phyloP scores from a whole-genome alignment of 1,140 invertebrate species.

The Pseudomyrmex dendroicus region DNA sequence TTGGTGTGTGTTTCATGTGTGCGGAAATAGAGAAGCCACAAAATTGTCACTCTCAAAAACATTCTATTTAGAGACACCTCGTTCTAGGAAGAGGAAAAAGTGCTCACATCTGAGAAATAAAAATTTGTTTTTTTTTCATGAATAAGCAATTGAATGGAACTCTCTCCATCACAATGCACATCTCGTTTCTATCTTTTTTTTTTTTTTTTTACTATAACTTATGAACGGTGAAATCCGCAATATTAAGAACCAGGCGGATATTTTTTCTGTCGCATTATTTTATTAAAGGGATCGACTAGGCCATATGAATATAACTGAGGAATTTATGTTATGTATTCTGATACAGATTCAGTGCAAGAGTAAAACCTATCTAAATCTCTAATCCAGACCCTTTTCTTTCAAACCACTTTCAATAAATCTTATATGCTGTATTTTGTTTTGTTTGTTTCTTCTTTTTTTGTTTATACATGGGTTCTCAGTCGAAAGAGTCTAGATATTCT shows the following conservation, averaged over 20 bases:
- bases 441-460: too few species aligned
- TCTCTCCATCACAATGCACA: constrained; percentile 21
- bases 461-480: constrained; percentile 58
- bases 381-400: constrained; percentile 54
- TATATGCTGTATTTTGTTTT: constrained; percentile 51
- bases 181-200: background rate
- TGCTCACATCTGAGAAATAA: constrained; percentile 53
- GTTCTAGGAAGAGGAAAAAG: constrained; percentile 57
- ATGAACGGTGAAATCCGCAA: constrained; percentile 67
- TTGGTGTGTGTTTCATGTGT: constrained; percentile 20
- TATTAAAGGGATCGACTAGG: constrained; percentile 64
- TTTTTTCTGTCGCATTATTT: constrained; percentile 23
- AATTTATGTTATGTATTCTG: constrained; percentile 37
- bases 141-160: constrained; percentile 59
- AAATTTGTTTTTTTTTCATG: constrained; percentile 34
- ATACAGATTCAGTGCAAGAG: constrained; percentile 49
- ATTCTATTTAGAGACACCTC: constrained; percentile 64
- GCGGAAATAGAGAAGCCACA: background rate
- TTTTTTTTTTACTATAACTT: constrained; percentile 65
- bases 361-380: constrained; percentile 54
- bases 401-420: constrained; percentile 53
- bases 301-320: constrained; percentile 73
- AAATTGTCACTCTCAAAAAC: constrained; percentile 67
- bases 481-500: constrained; percentile 53
- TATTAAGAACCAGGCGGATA: constrained; percentile 64